phyloP scores from a whole-genome alignment of 2,888 invertebrate species.

The Epistrophella euchroma region DNA sequence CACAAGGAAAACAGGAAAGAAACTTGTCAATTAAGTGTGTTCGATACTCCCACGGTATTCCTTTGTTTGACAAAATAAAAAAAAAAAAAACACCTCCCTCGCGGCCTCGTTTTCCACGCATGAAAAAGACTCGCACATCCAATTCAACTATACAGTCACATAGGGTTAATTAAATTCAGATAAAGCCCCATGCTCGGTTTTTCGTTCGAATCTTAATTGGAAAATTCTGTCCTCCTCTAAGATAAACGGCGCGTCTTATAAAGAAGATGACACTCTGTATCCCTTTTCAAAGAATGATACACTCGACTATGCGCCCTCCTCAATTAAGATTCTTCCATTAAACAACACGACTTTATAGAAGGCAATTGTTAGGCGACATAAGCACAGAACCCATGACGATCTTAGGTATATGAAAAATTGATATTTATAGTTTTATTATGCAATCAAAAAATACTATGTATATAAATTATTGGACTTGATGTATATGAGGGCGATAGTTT shows the following conservation, averaged over 20 bases:
- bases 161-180: constrained; percentile 75
- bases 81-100: constrained; percentile 23
- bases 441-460: constrained; percentile 34
- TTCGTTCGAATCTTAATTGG: constrained; percentile 34
- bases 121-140: constrained; percentile 6
- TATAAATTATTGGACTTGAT: not conserved
- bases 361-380: not conserved
- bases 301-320: not conserved
- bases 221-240: constrained; percentile 47
- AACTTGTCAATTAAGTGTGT: constrained; percentile 57
- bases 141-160: constrained; percentile 40
- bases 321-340: constrained; percentile 34
- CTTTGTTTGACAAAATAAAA: constrained; percentile 1
- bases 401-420: constrained; percentile 22
- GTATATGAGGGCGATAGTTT: not conserved
- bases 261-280: constrained; percentile 36
- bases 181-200: constrained; percentile 54
- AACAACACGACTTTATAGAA: constrained; percentile 5
- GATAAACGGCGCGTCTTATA: constrained; percentile 24
- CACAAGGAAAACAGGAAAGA: constrained; percentile 23
- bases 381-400: constrained; percentile 21
- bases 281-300: not conserved
- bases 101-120: constrained; percentile 43
- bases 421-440: constrained; percentile 70
- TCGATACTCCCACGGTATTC: constrained; percentile 63